These are phyloP conservation scores for Zapus hudsonius DNA, from an alignment of 2,113 vertebrate genomes.

Conservation along the genomic window DNA sequence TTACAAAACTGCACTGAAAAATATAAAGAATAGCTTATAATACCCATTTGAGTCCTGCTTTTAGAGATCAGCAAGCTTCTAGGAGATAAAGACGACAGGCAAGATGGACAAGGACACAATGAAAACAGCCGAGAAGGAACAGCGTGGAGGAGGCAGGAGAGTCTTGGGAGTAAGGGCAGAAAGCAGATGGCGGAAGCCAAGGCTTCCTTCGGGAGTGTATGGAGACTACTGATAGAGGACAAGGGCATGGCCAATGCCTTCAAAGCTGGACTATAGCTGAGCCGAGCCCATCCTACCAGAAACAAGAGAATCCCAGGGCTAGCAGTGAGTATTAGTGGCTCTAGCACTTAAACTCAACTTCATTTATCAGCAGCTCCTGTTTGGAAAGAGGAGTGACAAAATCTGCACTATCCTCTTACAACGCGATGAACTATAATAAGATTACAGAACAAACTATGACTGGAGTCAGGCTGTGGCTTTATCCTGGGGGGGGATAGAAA, in stretches of 20 bases:
- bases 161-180: neutral
- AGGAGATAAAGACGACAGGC: neutral
- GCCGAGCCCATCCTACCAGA: neutral
- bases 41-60: neutral
- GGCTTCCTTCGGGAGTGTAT: neutral
- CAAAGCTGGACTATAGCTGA: neutral
- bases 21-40: neutral
- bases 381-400: neutral
- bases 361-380: neutral
- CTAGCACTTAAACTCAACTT: neutral
- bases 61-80: neutral
- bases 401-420: neutral
- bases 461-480: neutral
- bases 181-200: neutral
- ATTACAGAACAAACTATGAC: neutral
- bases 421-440: constrained; percentile 14
- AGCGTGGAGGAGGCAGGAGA: neutral
- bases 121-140: neutral
- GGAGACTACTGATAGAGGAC: neutral
- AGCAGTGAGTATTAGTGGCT: no score
- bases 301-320: neutral
- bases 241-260: neutral
- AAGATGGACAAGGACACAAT: neutral
- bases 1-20: constrained; percentile 15
- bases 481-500: neutral